Conservation (phyloP, 2,888 invertebrate genomes). For the Euproctis similis region DNA sequence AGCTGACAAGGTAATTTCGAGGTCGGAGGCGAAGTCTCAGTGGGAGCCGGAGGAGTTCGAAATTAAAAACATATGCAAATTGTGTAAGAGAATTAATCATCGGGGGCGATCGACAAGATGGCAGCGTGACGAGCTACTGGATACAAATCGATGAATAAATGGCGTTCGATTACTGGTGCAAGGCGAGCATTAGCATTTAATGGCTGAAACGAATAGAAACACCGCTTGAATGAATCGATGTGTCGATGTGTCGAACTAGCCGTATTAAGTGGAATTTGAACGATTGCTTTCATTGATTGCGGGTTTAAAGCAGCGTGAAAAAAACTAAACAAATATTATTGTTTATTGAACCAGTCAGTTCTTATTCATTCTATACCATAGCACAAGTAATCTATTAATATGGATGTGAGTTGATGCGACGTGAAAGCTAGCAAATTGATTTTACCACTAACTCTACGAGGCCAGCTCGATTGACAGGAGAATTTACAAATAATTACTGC, state of each 20-base stretch:
- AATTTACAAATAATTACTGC: slow-evolving; percentile 57
- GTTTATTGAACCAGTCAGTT: slow-evolving; percentile 11
- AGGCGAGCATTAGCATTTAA: slow-evolving; percentile 51
- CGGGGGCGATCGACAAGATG: slow-evolving; percentile 58
- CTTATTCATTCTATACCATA: too few relatives aligned
- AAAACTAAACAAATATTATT: not conserved
- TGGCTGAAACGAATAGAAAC: slow-evolving; percentile 53
- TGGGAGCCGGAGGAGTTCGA: slow-evolving; percentile 68
- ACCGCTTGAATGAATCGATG: slow-evolving; percentile 47
- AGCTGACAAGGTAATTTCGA: slow-evolving; percentile 59
- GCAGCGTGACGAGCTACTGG: slow-evolving; percentile 56
- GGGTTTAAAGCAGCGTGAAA: too few relatives aligned
- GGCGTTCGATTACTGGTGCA: slow-evolving; percentile 57
- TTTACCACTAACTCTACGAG: slow-evolving; percentile 35
- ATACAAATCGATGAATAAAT: slow-evolving; percentile 69
- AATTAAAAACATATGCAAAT: slow-evolving; percentile 73
- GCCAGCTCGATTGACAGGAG: slow-evolving; percentile 45
- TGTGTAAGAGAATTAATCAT: slow-evolving; percentile 59
- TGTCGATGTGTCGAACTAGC: slow-evolving; percentile 36
- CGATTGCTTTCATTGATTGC: slow-evolving; percentile 47
- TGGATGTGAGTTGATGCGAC: too few relatives aligned
- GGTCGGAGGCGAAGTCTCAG: slow-evolving; percentile 57
- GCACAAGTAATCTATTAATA: too few relatives aligned
- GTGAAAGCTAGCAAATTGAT: slow-evolving; percentile 47
- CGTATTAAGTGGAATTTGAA: slow-evolving; percentile 49